phyloP scores from a whole-genome alignment of 2,888 invertebrate genomes.

The Cheilosia vulpina region DNA sequence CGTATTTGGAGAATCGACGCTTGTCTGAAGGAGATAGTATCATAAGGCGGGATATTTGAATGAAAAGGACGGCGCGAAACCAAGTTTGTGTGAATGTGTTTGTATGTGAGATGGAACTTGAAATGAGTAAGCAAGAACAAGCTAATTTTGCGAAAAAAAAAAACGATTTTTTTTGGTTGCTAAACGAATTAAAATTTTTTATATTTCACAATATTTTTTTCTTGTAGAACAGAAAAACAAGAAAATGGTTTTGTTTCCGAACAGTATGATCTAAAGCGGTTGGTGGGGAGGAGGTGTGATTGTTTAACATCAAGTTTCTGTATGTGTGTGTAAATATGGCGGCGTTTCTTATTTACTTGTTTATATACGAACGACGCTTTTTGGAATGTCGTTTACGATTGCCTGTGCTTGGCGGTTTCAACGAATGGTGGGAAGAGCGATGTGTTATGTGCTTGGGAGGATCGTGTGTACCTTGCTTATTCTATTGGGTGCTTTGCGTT shows the following conservation, averaged over 20 bases:
- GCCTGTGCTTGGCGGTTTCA: constrained; percentile 49
- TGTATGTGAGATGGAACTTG: constrained; percentile 40
- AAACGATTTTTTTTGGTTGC: background rate
- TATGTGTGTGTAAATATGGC: background rate
- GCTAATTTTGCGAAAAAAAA: constrained; percentile 37
- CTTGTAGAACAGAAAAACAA: background rate
- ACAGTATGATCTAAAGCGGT: background rate
- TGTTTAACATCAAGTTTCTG: background rate
- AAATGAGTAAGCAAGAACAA: constrained; percentile 51
- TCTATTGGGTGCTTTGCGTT: constrained; percentile 19
- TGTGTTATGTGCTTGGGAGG: background rate
- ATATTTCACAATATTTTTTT: constrained; percentile 4
- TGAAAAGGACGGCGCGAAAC: constrained; percentile 47
- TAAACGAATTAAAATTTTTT: background rate
- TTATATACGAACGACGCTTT: constrained; percentile 66
- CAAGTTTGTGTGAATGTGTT: constrained; percentile 31
- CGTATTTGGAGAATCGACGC: constrained; percentile 75
- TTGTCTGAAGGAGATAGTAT: constrained; percentile 62
- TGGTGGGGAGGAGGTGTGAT: background rate
- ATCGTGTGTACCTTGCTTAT: constrained; percentile 31
- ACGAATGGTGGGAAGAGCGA: constrained; percentile 37
- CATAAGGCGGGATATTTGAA: constrained; percentile 36
- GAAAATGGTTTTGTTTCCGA: background rate
- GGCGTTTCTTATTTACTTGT: constrained; percentile 21
- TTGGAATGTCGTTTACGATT: constrained; percentile 63